Base-by-base conservation (phyloP, 1,140 invertebrate species). In the Elymnias hypermnestra region DNA sequence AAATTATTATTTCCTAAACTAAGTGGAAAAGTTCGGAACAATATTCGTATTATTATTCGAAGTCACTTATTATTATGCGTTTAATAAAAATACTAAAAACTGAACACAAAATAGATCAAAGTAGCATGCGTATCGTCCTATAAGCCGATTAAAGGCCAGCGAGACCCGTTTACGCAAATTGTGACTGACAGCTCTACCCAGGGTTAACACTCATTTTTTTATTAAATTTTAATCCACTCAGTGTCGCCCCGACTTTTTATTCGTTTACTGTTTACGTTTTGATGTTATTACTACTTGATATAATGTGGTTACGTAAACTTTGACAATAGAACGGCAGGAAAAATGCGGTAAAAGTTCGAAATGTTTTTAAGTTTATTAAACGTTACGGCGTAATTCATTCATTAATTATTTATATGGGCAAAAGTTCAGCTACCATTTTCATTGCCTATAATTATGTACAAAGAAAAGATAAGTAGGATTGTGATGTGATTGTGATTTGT, bases 71-170 rank as follows among this genome's bases (percentile, higher is more conserved):
- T n/a, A n/a, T n/a, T n/a, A n/a, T n/a, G n/a, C n/a, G n/a, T n/a
- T n/a, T n/a, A n/a, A n/a, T n/a, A n/a, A 21, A 21, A 21, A 21
- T 21, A 21, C 19, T 2, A 33, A 33, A 33, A 35, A 35, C 31
- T 35, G 17, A 17, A 36, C 40, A 23, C 26, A 39, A 38, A 52
- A 54, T 43, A 44, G 37, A 45, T 49, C 17, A 53, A 51, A 43
- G 12, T 50, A 43, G 0, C 40, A 31, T 28, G 46, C 46, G 53
- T 63, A 61, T 69, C 61, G 57, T 55, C 46, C 49, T 57, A 58
- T 72, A 75, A 75, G 63, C 55, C 57, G 72, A 75, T 75, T 75
- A 75, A 54, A 63, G 65, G 50, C 68, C 62, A 70, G 63, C 44
- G 65, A 71, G 61, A 56, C 59, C 60, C 56, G 66, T 72, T 68